Base-by-base conservation (phyloP, 2,888 invertebrate genomes). In the Argyresthia albistria region DNA sequence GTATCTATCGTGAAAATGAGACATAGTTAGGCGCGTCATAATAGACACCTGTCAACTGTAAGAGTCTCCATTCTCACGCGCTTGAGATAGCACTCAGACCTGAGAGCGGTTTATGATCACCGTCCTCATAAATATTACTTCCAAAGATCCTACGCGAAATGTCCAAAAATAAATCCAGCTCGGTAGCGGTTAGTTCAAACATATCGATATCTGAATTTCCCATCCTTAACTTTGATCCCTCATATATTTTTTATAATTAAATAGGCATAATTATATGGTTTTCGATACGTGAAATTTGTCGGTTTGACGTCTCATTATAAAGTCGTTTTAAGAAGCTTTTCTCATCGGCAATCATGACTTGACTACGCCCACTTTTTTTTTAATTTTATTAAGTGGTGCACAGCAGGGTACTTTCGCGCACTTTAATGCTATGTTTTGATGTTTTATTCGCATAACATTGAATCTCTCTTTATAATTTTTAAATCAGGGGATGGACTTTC, bases 191-290 rank as follows among this genome's bases (percentile, higher is more conserved):
- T 25, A 25, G 25, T 25, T 25, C 25, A 25, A 25, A 25, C 6
- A 25, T 25, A 25, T 47, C 47, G 47, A 47, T 47, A 12, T 16
- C 45, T 55, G 37, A 54, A n/a, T 50, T 47, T 54, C 36, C n/a
- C 66, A 61, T 53, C 66, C 53, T 63, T 69, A 62, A 42, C 53
- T n/a, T 39, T 0, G 16, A 35, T n/a, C 35, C 11, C 25, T 39
- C 4, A 48, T 10, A 37, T 50, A 57, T 55, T 55, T 55, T 61
- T 61, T 47, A 61, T 62, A 69, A 70, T 70, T 67, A 71, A 74
- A 71, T 62, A 64, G 55, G 36, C 66, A 67, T 82, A 81, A 84
- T 82, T 77, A 76, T 64, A 78, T 74, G 80, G 80, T 83, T 80
- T 70, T 69, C 69, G 73, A 77, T 78, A 77, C 72, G 72, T 70